Evolutionary conservation across 2,113 vertebrate species (phyloP).

Genomic region (Stictonetta naevosa): DNA sequence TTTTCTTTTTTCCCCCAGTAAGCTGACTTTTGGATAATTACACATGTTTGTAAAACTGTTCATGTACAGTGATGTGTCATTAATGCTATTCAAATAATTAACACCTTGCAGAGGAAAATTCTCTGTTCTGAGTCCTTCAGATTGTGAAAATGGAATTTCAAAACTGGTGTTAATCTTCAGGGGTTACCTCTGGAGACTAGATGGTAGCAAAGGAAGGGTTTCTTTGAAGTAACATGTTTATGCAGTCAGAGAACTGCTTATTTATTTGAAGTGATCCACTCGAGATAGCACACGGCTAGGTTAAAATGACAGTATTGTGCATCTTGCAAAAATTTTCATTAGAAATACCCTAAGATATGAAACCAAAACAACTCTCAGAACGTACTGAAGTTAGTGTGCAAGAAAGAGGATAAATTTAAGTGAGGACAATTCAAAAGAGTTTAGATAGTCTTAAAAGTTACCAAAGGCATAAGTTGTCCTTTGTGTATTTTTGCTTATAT

Average conservation of each 20-base stretch:
- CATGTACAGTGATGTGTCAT: neutral
- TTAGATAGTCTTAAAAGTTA: neutral
- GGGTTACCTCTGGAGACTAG: neutral
- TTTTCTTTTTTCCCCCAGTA: neutral
- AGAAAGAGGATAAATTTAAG: neutral
- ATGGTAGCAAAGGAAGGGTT: neutral
- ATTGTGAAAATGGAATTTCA: neutral
- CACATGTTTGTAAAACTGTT: neutral
- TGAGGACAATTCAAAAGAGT: neutral
- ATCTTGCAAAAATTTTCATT: neutral
- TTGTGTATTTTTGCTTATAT: neutral
- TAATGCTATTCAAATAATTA: neutral
- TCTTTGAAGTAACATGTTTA: neutral
- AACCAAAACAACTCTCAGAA: neutral
- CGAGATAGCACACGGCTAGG: neutral
- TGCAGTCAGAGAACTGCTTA: neutral
- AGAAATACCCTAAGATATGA: neutral
- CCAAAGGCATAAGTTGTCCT: neutral
- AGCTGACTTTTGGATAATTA: neutral
- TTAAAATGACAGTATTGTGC: neutral
- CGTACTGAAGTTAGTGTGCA: neutral
- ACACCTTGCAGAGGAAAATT: neutral
- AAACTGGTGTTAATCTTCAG: neutral
- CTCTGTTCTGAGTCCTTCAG: neutral
- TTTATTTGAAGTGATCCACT: neutral